Base-by-base conservation (phyloP, 2,888 invertebrate species). In the Cerastis rubricosa region DNA sequence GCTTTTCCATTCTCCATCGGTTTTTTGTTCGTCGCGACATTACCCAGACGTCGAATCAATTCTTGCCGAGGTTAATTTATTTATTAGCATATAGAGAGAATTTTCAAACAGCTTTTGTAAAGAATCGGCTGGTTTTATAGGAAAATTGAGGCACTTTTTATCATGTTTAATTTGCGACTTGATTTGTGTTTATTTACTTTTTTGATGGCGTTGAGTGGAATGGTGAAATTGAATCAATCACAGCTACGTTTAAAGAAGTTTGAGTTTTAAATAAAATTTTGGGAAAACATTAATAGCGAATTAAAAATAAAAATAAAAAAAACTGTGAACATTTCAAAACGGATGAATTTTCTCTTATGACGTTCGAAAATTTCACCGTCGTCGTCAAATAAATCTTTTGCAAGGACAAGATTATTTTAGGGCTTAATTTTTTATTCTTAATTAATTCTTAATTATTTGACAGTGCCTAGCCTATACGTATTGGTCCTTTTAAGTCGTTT, bases 81-180 rank as follows among this genome's bases (percentile, higher is more conserved):
- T 92, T 92, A 95, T 95, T 95, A 94, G 92, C 95, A 95, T 95
- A 95, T 94, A 95, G 92, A 95, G 93, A 93, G 94, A 91, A 85
- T 90, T 91, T 91, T 89, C 85, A 88, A 88, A 85, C 85, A 69
- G 87, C 74, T 77, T 76, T 78, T 71, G 81, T 85, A 83, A 88
- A 86, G 86, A 80, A 87, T 88, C 78, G 81, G 66, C 71, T 66
- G 79, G 69, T 81, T 85, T 80, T 73, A 78, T 80, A 67, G 76
- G 78, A 88, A 87, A 81, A 87, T 85, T 87, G 85, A 78, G 63
- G 80, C 67, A 40, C 65, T 68, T 76, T 87, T 81, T 76, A 81
- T 77, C 73, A 74, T 77, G 78, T 87, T 80, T 84, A 81, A 78
- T 88, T 87, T 81, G 29, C 57, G 78, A 71, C 22, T 81, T 68